phyloP scores from a whole-genome alignment of 2,113 vertebrate species.

The Ceyx melanurus region DNA sequence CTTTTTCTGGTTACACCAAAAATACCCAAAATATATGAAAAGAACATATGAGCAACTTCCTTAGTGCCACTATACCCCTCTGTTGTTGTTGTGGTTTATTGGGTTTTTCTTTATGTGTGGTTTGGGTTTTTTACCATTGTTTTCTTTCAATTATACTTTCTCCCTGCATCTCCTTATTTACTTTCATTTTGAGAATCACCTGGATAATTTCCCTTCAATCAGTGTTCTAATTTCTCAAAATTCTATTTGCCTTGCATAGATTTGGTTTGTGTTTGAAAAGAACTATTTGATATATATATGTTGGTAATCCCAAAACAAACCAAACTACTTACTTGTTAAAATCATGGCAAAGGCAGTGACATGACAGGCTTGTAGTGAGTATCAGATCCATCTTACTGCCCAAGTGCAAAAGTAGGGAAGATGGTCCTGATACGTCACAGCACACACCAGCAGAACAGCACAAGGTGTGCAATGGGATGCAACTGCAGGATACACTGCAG shows the following conservation, averaged over 20 bases:
- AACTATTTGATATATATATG: neutral
- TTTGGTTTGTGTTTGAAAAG: neutral
- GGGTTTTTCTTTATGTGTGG: too few relatives aligned
- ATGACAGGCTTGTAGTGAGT: neutral
- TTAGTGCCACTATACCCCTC: neutral
- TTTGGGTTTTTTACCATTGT: neutral
- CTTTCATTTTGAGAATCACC: neutral
- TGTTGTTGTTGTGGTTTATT: neutral
- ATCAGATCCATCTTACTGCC: neutral
- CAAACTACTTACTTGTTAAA: neutral
- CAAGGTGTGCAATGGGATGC: neutral
- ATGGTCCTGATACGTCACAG: neutral
- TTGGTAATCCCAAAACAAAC: neutral
- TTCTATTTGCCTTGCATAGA: neutral
- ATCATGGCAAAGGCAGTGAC: neutral
- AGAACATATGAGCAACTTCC: neutral
- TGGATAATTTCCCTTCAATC: neutral
- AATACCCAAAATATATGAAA: neutral
- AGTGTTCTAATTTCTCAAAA: neutral
- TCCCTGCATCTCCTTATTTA: neutral
- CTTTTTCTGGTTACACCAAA: neutral
- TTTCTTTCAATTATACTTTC: neutral
- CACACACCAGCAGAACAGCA: neutral
- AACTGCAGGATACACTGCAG: neutral
- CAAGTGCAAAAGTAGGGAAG: neutral